Evolutionary conservation across 2,888 invertebrate genomes (phyloP), one percentile per base, ranked within the genome.

Genomic region (Lepeophtheirus nordmannii): DNA sequence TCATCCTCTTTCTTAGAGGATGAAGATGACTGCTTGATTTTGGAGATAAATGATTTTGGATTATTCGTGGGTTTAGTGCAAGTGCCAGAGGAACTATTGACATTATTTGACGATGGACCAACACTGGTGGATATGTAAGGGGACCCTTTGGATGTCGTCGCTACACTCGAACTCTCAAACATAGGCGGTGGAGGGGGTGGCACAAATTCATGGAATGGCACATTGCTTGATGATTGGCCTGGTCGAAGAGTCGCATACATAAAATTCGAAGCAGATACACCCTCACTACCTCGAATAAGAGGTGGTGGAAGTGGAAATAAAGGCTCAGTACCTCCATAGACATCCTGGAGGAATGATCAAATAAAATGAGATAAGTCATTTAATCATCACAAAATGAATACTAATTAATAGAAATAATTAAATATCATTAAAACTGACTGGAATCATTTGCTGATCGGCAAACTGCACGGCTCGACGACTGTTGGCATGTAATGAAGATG

Each of bases 401-500:
- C n/a, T n/a, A n/a, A n/a, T n/a, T n/a, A n/a, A n/a, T n/a, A 14
- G 8, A n/a, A 46, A n/a, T 46, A 46, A 46, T n/a, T 46, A 46
- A 46, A n/a, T 60, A 37, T 60, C 20, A 60, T 60, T 8, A 60
- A 37, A 38, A 60, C 37, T 37, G 60, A 60, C 39, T 22, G 60
- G 60, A 17, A 14, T 38, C 60, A 60, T 60, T 60, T 60, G 30
- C 23, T 60, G 60, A 60, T 60, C 60, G 30, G 60, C 60, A 60
- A 60, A 60, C 30, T 60, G 60, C 37, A 60, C 60, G 17, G 30
- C 30, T 10, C 60, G 60, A 11, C 37, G 60, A 37, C 39, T 60
- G 30, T 60, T 60, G 17, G 17, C 39, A 60, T 60, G 30, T 10
- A 60, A 17, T 37, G 30, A 38, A 20, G 60, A 60, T 60, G 60